Evolutionary conservation across 2,888 invertebrate species (phyloP), one percentile per base, ranked within the genome.

Genomic region (Sinhomidia bicolor): DNA sequence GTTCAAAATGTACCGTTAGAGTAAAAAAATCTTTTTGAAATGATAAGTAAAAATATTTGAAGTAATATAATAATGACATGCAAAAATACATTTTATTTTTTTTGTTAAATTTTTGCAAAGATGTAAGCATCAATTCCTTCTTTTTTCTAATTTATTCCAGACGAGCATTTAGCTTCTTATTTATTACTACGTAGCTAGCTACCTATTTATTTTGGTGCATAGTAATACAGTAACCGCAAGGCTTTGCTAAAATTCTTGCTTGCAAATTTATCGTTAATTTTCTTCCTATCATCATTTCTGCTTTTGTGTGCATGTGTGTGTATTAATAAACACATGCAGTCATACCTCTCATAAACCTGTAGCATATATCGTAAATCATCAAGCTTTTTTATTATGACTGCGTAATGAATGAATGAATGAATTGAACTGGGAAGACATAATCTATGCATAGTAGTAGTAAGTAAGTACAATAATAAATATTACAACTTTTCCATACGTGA

Each of bases 21-120:
- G 20, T n/a, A n/a, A n/a, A 10, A 36, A 68, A 32, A 36, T 68
- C 36, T 71, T 32, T n/a, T 65, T 47, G 47, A 47, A 47, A 47
- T n/a, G 17, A 68, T 68, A 17, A 68, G n/a, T 9, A n/a, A 29
- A 32, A 54, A 23, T n/a, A 10, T 1, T 44, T 14, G 14, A 47
- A n/a, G n/a, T n/a, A n/a, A n/a, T n/a, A n/a, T n/a, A n/a, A n/a
- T n/a, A n/a, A n/a, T n/a, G n/a, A n/a, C n/a, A n/a, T n/a, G n/a
- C n/a, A n/a, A n/a, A 3, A 6, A 5, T 47, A 47, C 47, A 47
- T 17, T n/a, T n/a, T n/a, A n/a, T 80, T 6, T 88, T 74, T 81
- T 81, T 93, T 91, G 93, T 93, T 93, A 92, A 92, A 95, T 95
- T 62, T 99, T 95, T 92, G 92, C 91, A 91, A 92, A 90, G 91